These are phyloP conservation scores for Coptodon bakossiorum DNA, from an alignment of 2,113 vertebrate species.

Conservation along the genomic window DNA sequence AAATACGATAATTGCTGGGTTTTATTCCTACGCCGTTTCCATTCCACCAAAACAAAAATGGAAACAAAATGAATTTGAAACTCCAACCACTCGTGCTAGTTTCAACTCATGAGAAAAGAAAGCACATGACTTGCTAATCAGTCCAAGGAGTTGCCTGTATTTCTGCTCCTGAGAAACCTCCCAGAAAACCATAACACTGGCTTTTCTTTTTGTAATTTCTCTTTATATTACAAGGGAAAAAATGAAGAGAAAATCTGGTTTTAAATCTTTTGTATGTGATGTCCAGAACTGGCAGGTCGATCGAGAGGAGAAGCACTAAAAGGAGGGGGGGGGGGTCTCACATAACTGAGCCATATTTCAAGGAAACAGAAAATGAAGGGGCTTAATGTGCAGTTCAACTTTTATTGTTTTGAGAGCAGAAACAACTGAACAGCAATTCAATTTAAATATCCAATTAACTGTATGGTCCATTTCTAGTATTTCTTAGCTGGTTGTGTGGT, in stretches of 20 bases:
- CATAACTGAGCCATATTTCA: background rate
- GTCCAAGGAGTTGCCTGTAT: slow-evolving; percentile 5
- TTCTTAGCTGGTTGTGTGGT: background rate
- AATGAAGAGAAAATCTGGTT: background rate
- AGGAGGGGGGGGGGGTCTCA: background rate
- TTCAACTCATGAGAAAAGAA: slow-evolving; percentile 11
- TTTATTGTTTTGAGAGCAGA: background rate
- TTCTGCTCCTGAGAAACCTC: background rate
- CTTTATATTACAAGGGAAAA: background rate
- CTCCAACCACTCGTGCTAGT: background rate
- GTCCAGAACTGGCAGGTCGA: background rate
- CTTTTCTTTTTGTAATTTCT: background rate
- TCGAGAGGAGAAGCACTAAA: background rate
- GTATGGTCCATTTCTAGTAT: background rate
- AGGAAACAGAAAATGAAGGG: slow-evolving; percentile 10
- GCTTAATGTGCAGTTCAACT: background rate
- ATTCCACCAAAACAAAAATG: background rate
- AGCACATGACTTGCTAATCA: slow-evolving; percentile 46
- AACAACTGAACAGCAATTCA: background rate
- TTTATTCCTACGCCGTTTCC: background rate
- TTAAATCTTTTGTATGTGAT: background rate
- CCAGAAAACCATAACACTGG: background rate
- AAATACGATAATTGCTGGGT: background rate
- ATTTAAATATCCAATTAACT: background rate
- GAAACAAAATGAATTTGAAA: background rate